Evolutionary conservation across 1,140 invertebrate species (phyloP), one percentile per base, ranked within the genome.

Genomic region (Lepidurus couesii): DNA sequence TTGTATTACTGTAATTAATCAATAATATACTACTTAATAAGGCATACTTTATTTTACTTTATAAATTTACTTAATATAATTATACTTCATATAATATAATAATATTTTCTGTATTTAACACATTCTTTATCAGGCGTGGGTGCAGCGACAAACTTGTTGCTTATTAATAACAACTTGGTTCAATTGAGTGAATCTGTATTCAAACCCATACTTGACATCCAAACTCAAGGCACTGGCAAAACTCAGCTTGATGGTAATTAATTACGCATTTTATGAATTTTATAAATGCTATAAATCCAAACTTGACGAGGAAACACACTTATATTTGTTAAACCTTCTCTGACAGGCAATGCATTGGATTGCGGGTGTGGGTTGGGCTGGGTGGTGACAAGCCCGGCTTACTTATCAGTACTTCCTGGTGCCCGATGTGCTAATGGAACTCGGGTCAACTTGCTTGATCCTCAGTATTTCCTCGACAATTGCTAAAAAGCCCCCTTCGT

Each of bases 361-460:
- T 79, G 78, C 44, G 78, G 74, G n/a, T 79, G 78, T 74, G 42
- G 42, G 21, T 8, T 79, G 1, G 78, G 42, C 1, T 79, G 78
- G 78, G 44, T 79, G 21, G 74, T 79, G 26, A 79, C 78, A 1
- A 45, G 75, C 53, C 21, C 78, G n/a, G 21, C 73, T n/a, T 75
- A 75, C 44, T 45, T 79, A 75, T 47, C 74, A 7, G 78, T 75
- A 45, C 73, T 74, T 44, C 65, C 34, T 47, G 78, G 75, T 74
- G 78, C 42, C 44, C 78, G 78, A 7, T 79, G 78, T 45, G 74
- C 75, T 26, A 79, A 79, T 75, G 78, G 78, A 74, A 79, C 78
- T 16, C 73, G 78, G 10, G 42, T 79, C 9, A 42, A 73, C 24
- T 26, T 43, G 34, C 73, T 79, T 43, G 74, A 79, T 47, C 73